phyloP scores from a whole-genome alignment of 2,888 invertebrate species.

The Melieria picta region DNA sequence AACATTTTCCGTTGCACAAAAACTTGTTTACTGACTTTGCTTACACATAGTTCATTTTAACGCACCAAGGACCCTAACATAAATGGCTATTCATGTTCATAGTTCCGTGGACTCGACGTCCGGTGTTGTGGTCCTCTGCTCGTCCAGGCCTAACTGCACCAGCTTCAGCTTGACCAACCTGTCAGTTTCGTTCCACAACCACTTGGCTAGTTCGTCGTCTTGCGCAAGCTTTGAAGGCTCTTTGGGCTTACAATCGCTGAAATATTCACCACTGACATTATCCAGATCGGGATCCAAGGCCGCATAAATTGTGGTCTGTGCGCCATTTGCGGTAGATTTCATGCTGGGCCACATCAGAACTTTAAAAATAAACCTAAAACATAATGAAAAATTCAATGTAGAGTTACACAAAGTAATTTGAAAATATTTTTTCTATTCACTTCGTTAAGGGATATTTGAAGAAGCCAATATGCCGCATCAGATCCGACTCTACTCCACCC shows the following conservation, averaged over 20 bases:
- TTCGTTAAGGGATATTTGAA: constrained; percentile 65
- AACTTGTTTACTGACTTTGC: no score
- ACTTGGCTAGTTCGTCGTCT: constrained; percentile 68
- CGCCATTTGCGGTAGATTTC: constrained; percentile 58
- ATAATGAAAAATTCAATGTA: background rate
- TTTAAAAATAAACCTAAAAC: constrained; percentile 36
- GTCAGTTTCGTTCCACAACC: constrained; percentile 71
- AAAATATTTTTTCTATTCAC: constrained; percentile 26
- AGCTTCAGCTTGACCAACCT: constrained; percentile 51
- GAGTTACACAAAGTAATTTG: constrained; percentile 7
- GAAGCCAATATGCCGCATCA: constrained; percentile 77
- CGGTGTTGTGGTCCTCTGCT: no score
- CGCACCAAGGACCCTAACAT: no score
- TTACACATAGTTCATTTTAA: no score
- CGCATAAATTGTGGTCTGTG: constrained; percentile 60
- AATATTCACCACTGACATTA: constrained; percentile 56
- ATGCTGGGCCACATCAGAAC: constrained; percentile 55
- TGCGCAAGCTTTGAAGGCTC: constrained; percentile 64
- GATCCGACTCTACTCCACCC: constrained; percentile 79
- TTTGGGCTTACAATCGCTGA: constrained; percentile 71
- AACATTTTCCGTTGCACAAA: no score
- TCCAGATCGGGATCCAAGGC: constrained; percentile 61
- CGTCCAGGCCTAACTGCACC: background rate
- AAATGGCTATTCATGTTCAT: no score
- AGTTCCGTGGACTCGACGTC: no score